Percentiles rank a stretch among this genome's conserved stretches.
These are phyloP conservation scores for Carapus acus DNA, from an alignment of 2,797 vertebrate genomes.

Conservation along the genomic window DNA sequence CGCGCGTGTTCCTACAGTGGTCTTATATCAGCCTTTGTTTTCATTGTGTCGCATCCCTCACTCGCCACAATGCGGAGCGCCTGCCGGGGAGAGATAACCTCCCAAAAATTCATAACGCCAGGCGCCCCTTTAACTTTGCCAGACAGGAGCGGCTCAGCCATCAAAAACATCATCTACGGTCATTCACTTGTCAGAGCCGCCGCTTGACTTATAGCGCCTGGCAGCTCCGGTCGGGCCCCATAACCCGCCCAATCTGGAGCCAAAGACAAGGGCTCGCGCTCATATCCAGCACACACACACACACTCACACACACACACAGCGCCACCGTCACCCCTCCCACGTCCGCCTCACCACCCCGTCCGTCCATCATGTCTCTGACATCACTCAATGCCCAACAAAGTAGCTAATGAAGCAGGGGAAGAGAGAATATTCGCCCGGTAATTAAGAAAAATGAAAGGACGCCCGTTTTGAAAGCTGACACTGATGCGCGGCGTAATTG, in stretches of 20 bases:
- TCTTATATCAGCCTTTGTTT: conserved; percentile 39
- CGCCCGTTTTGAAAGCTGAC: conserved; percentile 66
- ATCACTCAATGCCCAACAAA: conserved; percentile 74
- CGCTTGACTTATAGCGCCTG: conserved; percentile 55
- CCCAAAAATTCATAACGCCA: conserved; percentile 54
- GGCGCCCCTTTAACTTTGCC: conserved; percentile 55
- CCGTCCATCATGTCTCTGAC: conserved; percentile 72
- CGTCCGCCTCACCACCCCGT: conserved; percentile 55
- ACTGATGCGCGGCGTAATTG: conserved; percentile 65
- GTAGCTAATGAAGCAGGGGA: conserved; percentile 74
- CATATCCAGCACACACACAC: no score
- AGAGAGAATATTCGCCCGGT: conserved; percentile 66
- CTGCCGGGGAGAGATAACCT: conserved; percentile 62
- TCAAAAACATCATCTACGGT: conserved; percentile 60
- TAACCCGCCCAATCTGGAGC: conserved; percentile 54
- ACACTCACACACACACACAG: no score
- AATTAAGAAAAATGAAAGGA: conserved; percentile 79
- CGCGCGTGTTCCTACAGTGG: conserved; percentile 14
- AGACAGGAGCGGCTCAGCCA: conserved; percentile 54
- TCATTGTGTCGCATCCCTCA: conserved; percentile 50
- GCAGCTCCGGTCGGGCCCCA: conserved; percentile 45
- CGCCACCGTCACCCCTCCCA: conserved; percentile 26
- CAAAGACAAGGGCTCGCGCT: conserved; percentile 53
- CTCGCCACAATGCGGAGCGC: conserved; percentile 53
- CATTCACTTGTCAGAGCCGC: conserved; percentile 56